Base-by-base conservation (phyloP, 2,113 vertebrate genomes). In the Buteo buteo region DNA sequence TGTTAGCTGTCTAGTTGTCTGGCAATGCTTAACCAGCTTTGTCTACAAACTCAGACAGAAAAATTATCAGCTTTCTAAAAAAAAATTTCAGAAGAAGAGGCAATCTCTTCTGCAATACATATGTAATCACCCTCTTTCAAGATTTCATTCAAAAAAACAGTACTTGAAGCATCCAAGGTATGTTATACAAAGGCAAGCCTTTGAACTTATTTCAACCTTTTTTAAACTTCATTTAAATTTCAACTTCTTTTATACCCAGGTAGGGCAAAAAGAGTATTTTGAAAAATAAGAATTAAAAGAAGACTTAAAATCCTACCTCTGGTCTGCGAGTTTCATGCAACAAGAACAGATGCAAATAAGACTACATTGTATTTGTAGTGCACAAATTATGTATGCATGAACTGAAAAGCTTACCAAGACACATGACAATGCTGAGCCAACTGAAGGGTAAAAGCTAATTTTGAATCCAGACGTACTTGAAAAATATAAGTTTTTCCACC, bases 1-100 rank as follows among this genome's bases (percentile, higher is more conserved):
- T 92, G 91, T 94, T 93, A 93, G 72, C 64, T 90, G 83, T 81
- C 83, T 81, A 47, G 40, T 32, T 81, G 67, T 73, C 88, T 95
- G 83, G 67, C 69, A 88, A 3, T 19, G 88, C 55, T 89, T 84
- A 91, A 86, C n/a, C 44, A 71, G 40, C 59, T 78, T 74, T 82
- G 55, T 31, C 84, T 87, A 84, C 24, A 8, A 95, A 55, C 36
- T 91, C 73, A 57, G 57, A 61, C 5, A 25, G 70, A 87, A 96
- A 87, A 89, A 76, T 18, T 34, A 89, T 3, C 77, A 57, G 24
- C 16, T 72, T 82, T 50, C 55, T 21, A 50, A 66, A 94, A 47
- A 40, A 32, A 36, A 19, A 19, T 2, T 28, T 26, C 44, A 62
- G 67, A 50, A 72, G 25, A 55, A 18, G 57, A 52, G 26, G 62